Evolutionary conservation across 2,888 invertebrate genomes (phyloP).

Genomic region (Lasioglossum villosulum): DNA sequence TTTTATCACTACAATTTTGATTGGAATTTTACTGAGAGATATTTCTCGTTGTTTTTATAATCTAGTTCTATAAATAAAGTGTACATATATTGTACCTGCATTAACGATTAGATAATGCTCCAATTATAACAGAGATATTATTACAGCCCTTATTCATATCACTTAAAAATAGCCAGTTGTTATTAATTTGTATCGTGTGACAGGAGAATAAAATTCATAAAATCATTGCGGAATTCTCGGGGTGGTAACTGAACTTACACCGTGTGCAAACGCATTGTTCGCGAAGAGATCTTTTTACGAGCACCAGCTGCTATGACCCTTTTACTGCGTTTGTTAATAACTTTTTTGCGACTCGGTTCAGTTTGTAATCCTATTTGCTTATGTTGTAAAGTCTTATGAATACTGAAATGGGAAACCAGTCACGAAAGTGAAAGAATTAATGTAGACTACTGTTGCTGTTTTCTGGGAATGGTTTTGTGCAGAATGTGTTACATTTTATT

Average conservation of each 20-base stretch:
- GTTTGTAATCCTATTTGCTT: conserved; percentile 27
- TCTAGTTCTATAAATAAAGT: background rate
- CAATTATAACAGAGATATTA: conserved; percentile 5
- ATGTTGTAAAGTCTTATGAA: conserved; percentile 46
- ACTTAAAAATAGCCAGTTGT: background rate
- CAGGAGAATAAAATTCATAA: background rate
- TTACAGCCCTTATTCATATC: conserved; percentile 1
- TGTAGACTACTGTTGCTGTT: background rate
- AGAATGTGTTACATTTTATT: background rate
- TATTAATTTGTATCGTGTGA: background rate
- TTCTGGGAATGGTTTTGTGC: background rate
- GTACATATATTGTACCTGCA: background rate
- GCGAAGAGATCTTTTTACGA: conserved; percentile 36
- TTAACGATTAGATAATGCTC: conserved; percentile 11
- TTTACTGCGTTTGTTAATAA: conserved; percentile 58
- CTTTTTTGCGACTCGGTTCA: conserved; percentile 44
- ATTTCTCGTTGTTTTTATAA: background rate
- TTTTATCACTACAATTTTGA: background rate
- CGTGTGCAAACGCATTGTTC: conserved; percentile 29
- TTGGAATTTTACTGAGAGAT: background rate
- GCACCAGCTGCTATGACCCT: conserved; percentile 3
- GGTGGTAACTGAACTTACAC: conserved; percentile 14
- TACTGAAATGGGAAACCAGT: conserved; percentile 31
- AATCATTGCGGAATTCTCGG: background rate
- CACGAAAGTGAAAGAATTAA: conserved; percentile 34